phyloP scores from a whole-genome alignment of 1,140 invertebrate genomes.

The Microplitis demolitor region DNA sequence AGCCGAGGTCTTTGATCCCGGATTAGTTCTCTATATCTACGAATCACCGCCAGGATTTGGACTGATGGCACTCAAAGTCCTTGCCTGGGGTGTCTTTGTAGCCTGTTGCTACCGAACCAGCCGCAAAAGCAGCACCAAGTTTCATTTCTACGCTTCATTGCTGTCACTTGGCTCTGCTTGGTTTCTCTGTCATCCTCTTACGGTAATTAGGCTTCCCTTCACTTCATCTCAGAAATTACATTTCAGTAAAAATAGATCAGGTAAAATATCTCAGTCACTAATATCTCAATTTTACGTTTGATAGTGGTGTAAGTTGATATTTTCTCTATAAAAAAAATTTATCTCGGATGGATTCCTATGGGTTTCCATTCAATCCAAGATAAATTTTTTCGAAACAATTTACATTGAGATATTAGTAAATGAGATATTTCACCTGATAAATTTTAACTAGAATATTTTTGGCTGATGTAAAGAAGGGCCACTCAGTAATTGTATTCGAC shows the following conservation, averaged over 20 bases:
- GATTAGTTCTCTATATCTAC: constrained; percentile 85
- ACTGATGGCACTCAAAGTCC: constrained; percentile 75
- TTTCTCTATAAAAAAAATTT: too few relatives aligned
- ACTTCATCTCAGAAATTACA: neutral
- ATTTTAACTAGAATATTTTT: neutral
- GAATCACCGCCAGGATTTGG: constrained; percentile 88
- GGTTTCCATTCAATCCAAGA: too few relatives aligned
- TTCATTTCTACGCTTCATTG: constrained; percentile 80
- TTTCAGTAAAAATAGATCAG: neutral
- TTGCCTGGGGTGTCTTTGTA: constrained; percentile 85
- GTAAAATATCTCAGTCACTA: neutral
- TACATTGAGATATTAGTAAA: neutral
- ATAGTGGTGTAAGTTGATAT: too few relatives aligned
- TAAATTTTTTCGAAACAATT: too few relatives aligned
- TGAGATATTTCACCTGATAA: neutral
- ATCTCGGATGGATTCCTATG: too few relatives aligned
- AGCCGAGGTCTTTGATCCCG: constrained; percentile 84
- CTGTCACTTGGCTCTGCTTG: constrained; percentile 77
- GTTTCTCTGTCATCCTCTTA: constrained; percentile 48
- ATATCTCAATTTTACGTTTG: neutral
- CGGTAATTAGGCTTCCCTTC: constrained; percentile 33
- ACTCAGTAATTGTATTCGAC: too few relatives aligned
- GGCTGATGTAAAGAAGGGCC: too few relatives aligned
- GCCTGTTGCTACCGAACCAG: constrained; percentile 66
- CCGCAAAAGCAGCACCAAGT: constrained; percentile 38